Evolutionary conservation across 2,888 invertebrate species (phyloP).

Genomic region (Limnephilus marmoratus): DNA sequence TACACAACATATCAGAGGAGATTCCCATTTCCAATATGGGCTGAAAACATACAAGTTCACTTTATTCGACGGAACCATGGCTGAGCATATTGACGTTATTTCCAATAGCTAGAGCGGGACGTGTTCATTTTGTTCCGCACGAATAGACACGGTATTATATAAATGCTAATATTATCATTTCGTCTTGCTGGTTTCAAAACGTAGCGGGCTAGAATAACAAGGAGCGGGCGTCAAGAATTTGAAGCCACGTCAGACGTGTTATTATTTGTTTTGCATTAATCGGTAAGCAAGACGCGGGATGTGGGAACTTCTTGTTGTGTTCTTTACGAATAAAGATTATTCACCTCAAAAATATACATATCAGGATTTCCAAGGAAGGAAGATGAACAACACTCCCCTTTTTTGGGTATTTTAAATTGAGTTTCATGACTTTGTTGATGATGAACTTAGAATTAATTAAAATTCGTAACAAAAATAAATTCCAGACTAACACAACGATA

Average conservation of each 20-base stretch:
- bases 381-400: neutral
- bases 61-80: conserved; percentile 31
- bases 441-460: neutral
- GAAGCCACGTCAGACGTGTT: neutral
- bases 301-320: neutral
- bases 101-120: conserved; percentile 32
- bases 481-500: too few species aligned
- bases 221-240: conserved; percentile 20
- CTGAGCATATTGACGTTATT: conserved; percentile 31
- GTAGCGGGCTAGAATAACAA: conserved; percentile 24
- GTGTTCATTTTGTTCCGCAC: conserved; percentile 46
- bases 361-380: neutral
- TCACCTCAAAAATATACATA: neutral
- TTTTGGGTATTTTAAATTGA: neutral
- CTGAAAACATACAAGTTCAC: conserved; percentile 54
- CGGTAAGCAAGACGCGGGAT: neutral
- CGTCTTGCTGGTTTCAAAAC: conserved; percentile 26
- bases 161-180: conserved; percentile 46
- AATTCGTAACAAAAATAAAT: neutral
- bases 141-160: conserved; percentile 47
- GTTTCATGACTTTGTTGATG: neutral
- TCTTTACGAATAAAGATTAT: neutral
- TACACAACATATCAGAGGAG: conserved; percentile 29
- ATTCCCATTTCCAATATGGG: conserved; percentile 41
- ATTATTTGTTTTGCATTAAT: conserved; percentile 8